A percentile compares a stretch with the other conserved stretches of the same genome.
Conservation (phyloP, 2,113 vertebrate genomes). For the Procavia capensis region DNA sequence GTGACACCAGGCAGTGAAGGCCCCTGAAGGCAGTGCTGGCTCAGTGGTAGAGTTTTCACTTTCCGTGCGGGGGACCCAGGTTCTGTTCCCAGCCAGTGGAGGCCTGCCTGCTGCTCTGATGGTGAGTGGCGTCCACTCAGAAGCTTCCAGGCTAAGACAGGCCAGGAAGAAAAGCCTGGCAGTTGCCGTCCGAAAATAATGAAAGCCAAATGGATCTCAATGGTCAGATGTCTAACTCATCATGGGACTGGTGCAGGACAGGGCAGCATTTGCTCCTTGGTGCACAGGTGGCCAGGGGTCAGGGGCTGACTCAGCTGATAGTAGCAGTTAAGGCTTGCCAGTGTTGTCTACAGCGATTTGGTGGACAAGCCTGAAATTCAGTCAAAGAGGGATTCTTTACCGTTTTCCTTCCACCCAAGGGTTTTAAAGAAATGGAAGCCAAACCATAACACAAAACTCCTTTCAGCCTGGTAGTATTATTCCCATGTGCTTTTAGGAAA, state of each 20-base stretch:
- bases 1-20: rapidly evolving
- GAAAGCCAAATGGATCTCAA: not conserved
- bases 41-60: not conserved
- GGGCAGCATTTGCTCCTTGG: not conserved
- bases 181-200: not conserved
- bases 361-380: not conserved
- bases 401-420: not conserved
- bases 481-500: slow-evolving; percentile 30
- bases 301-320: not conserved
- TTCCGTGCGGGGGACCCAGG: not conserved
- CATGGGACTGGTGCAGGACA: not conserved
- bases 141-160: not conserved
- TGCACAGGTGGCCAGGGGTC: not conserved
- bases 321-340: not conserved
- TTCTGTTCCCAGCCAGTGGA: not conserved
- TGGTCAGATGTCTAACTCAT: not conserved
- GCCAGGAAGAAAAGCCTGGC: not conserved
- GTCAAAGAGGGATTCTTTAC: not conserved
- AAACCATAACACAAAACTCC: not conserved
- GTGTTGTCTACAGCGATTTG: not conserved
- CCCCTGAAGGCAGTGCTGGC: not conserved
- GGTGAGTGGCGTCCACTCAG: not conserved
- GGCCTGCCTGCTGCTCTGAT: not conserved
- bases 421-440: not conserved
- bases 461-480: not conserved